phyloP scores from a whole-genome alignment of 2,888 invertebrate genomes.

The Malachius bipustulatus region DNA sequence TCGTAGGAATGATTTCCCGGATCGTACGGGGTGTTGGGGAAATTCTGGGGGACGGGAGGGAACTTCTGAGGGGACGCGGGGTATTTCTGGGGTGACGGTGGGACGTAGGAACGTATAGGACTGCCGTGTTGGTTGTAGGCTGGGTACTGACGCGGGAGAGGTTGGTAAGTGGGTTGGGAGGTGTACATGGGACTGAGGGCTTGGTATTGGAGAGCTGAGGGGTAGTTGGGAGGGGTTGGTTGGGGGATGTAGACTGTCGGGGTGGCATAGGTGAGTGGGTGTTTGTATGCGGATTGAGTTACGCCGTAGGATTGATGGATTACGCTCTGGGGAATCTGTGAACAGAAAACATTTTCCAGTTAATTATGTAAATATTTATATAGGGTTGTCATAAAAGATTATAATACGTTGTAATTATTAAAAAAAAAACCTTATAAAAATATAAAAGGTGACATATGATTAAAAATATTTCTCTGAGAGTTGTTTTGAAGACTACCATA shows the following conservation, averaged over 20 bases:
- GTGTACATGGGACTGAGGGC: constrained; percentile 30
- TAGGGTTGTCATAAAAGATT: too few relatives aligned
- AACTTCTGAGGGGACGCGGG: constrained; percentile 3
- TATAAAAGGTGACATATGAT: too few relatives aligned
- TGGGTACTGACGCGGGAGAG: constrained; percentile 25
- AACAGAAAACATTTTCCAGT: too few relatives aligned
- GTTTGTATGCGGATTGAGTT: constrained; percentile 25
- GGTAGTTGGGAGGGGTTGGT: constrained; percentile 18
- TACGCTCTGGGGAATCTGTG: constrained; percentile 30
- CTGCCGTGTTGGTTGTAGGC: constrained; percentile 27
- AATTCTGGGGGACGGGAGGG: too few relatives aligned
- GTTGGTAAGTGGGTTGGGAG: constrained; percentile 25
- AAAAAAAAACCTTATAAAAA: too few relatives aligned
- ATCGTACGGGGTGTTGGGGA: too few relatives aligned
- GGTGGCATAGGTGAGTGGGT: constrained; percentile 20
- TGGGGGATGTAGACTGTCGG: constrained; percentile 19
- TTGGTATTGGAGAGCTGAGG: constrained; percentile 32
- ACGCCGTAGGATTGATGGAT: constrained; percentile 36
- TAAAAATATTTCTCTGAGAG: too few relatives aligned
- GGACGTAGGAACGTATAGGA: constrained; percentile 24
- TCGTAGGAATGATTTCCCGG: too few relatives aligned
- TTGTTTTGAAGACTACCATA: too few relatives aligned
- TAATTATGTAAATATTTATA: too few relatives aligned
- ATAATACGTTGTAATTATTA: too few relatives aligned
- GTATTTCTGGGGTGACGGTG: constrained; percentile 9